phyloP scores from a whole-genome alignment of 2,888 invertebrate species.

The Lycia hirtaria region DNA sequence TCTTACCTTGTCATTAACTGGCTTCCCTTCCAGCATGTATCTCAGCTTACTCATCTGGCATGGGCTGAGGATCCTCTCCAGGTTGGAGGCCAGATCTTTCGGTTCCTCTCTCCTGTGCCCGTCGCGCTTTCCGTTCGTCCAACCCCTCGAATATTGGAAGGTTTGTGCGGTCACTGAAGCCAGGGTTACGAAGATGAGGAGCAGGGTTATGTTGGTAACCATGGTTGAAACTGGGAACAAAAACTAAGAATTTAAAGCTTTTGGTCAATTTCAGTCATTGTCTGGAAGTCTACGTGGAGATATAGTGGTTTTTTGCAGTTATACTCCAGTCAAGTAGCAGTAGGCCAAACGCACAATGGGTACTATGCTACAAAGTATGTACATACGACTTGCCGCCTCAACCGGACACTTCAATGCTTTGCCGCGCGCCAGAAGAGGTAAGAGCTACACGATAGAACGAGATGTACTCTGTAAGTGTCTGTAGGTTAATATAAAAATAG shows the following conservation, averaged over 20 bases:
- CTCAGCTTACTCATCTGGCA: slow-evolving; percentile 82
- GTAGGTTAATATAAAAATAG: too few relatives aligned
- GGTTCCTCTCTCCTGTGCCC: slow-evolving; percentile 56
- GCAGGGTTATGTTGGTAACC: slow-evolving; percentile 60
- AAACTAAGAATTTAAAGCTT: neutral
- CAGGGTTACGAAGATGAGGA: slow-evolving; percentile 73
- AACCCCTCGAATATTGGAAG: slow-evolving; percentile 91
- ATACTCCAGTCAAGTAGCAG: too few relatives aligned
- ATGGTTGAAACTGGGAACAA: slow-evolving; percentile 54
- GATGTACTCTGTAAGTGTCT: too few relatives aligned
- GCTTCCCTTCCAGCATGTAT: slow-evolving; percentile 80
- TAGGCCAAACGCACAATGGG: too few relatives aligned
- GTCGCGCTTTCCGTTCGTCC: slow-evolving; percentile 90
- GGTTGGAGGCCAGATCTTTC: slow-evolving; percentile 53
- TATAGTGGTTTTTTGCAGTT: too few relatives aligned
- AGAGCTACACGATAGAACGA: too few relatives aligned
- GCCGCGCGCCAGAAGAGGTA: too few relatives aligned
- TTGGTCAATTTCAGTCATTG: too few relatives aligned
- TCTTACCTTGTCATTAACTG: slow-evolving; percentile 74
- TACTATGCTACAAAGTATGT: too few relatives aligned
- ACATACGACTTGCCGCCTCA: too few relatives aligned
- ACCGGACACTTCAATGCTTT: too few relatives aligned
- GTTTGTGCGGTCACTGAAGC: slow-evolving; percentile 86
- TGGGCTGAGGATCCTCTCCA: slow-evolving; percentile 71
- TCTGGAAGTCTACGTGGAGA: too few relatives aligned